Evolutionary conservation across 2,888 invertebrate species (phyloP), one percentile per base, ranked within the genome.

Genomic region (Neoaliturus tenellus): DNA sequence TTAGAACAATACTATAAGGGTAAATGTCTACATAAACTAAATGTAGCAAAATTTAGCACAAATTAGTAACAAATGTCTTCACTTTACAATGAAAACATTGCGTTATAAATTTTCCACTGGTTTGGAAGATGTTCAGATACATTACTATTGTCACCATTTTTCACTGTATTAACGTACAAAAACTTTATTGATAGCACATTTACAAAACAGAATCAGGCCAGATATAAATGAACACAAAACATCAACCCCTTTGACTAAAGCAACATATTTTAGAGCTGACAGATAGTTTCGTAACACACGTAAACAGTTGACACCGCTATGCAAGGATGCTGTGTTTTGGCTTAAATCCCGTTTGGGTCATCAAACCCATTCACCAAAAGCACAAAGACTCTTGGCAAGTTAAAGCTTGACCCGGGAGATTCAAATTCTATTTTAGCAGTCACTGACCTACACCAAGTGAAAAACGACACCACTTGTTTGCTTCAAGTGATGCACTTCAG

Each of bases 401-500:
- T 31, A 10, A 41, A 12, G 8, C 20, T 0, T 23, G 28, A 35
- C 41, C 35, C 41, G 14, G 23, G 33, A 71, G n/a, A 71, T 71
- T 39, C 33, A 23, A 71, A 71, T 39, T 71, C 71, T 71, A 71
- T 71, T 71, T 71, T 71, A 17, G 20, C 71, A 35, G 41, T 71
- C 39, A n/a, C 71, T 71, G 71, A 71, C 71, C 71, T 41, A 41
- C 71, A 31, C 35, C 67, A 33, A 67, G 67, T 67, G 67, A 67
- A 4, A 35, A 67, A 67, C 31, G 35, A 31, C 5, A 67, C 33
- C 39, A 71, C 41, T 39, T 71, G 71, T 71, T 71, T 67, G 33
- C 71, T 71, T 23, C 12, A 39, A 41, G 20, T 71, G 17, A 71
- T 71, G 67, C 31, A 31, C 55, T 5, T 55, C 31, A 31, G 31